These are phyloP conservation scores for Pheosia gnoma DNA, from an alignment of 2,888 invertebrate species.

Conservation along the genomic window DNA sequence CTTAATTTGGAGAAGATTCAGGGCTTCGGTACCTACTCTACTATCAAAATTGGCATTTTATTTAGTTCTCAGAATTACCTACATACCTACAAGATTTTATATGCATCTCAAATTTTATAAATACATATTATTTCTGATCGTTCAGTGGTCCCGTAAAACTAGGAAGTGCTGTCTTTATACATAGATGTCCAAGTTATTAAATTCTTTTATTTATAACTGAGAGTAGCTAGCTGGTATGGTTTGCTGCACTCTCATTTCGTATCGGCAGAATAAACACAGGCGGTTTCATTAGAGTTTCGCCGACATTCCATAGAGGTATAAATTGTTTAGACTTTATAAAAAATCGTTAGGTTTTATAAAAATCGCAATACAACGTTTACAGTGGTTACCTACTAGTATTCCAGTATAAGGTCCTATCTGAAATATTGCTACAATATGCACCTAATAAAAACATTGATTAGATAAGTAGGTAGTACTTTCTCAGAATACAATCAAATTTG, in stretches of 20 bases:
- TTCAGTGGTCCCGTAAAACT: neutral
- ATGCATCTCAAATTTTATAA: neutral
- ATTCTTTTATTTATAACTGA: neutral
- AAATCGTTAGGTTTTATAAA: constrained; percentile 30
- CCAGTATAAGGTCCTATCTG: neutral
- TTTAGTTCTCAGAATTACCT: neutral
- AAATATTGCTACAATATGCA: neutral
- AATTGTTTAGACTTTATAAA: constrained; percentile 44
- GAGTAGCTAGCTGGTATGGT: constrained; percentile 55
- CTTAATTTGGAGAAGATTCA: constrained; percentile 47
- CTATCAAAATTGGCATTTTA: constrained; percentile 24
- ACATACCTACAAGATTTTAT: constrained; percentile 17
- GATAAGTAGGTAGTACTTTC: too few relatives aligned
- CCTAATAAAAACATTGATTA: too few relatives aligned
- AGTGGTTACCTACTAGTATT: neutral
- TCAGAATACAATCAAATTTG: too few relatives aligned
- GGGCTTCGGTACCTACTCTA: constrained; percentile 27
- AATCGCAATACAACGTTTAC: constrained; percentile 19
- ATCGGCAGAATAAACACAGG: constrained; percentile 74
- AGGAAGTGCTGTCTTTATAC: neutral
- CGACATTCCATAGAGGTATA: constrained; percentile 58
- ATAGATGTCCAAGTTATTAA: neutral
- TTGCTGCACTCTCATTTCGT: constrained; percentile 77
- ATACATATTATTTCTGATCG: neutral
- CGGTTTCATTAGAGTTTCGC: constrained; percentile 76